A percentile compares a stretch with the other conserved stretches of the same genome.
Evolutionary conservation across 1,140 invertebrate species (phyloP).

Genomic region (Dysdera silvatica): DNA sequence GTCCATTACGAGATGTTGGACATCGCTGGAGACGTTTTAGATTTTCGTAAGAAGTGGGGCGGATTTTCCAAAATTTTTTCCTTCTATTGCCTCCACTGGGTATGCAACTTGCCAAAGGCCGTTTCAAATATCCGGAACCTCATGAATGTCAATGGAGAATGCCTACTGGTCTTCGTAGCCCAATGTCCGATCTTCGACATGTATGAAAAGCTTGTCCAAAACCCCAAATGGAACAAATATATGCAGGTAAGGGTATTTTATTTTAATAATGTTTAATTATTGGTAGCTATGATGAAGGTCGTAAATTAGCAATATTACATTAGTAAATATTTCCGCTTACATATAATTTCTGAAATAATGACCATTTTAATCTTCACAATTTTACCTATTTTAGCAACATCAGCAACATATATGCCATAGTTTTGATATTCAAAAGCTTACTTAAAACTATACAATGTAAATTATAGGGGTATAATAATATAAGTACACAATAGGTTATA

Average conservation of each 20-base stretch:
- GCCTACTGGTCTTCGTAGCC: constrained; percentile 59
- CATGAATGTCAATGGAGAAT: constrained; percentile 57
- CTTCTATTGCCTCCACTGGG: constrained; percentile 76
- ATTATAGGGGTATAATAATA: no score
- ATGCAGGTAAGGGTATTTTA: constrained; percentile 56
- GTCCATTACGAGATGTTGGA: constrained; percentile 58
- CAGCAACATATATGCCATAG: no score
- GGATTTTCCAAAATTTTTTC: constrained; percentile 63
- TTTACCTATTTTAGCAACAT: no score
- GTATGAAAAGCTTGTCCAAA: constrained; percentile 54
- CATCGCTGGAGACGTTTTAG: constrained; percentile 51
- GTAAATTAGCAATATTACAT: no score
- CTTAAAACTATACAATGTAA: no score
- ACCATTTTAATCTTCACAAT: no score
- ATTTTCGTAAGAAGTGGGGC: constrained; percentile 28
- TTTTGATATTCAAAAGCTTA: no score
- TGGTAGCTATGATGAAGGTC: no score
- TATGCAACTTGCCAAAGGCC: constrained; percentile 50
- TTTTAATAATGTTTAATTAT: no score
- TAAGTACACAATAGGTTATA: no score
- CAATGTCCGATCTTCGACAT: constrained; percentile 62
- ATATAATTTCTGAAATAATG: no score
- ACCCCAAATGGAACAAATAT: constrained; percentile 55
- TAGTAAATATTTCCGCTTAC: no score
- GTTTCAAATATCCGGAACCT: constrained; percentile 58